phyloP scores from a whole-genome alignment of 2,888 invertebrate genomes.

The Apotomis betuletana region DNA sequence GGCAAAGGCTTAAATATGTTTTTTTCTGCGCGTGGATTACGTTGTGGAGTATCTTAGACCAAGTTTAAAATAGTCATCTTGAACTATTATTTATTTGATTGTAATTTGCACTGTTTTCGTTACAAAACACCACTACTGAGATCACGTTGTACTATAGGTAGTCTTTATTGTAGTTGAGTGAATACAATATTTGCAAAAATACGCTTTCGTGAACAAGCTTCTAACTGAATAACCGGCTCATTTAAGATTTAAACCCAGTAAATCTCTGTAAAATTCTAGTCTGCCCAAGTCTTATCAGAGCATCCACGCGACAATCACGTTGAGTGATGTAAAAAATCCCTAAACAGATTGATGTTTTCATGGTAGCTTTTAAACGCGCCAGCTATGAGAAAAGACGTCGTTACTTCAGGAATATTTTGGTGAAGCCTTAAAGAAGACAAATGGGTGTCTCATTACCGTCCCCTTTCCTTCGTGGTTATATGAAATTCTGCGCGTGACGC shows the following conservation, averaged over 20 bases:
- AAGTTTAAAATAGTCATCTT: no score
- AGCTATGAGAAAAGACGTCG: constrained; percentile 45
- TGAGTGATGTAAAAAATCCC: constrained; percentile 19
- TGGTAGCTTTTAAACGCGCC: constrained; percentile 37
- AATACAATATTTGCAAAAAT: no score
- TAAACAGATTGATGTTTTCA: constrained; percentile 34
- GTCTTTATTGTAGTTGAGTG: no score
- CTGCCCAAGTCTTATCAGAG: not conserved
- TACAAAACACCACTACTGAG: no score
- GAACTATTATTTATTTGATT: no score
- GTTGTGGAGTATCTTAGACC: no score
- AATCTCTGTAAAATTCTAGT: not conserved
- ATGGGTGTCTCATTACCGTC: constrained; percentile 69
- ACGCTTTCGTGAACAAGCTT: no score
- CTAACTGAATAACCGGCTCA: not conserved
- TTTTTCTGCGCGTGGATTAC: no score
- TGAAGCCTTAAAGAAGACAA: constrained; percentile 71
- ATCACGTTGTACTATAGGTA: no score
- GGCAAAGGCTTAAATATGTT: no score
- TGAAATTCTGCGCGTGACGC: constrained; percentile 59
- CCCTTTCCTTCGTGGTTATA: constrained; percentile 52
- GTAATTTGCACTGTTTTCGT: no score
- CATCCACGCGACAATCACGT: constrained; percentile 6
- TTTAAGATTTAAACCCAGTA: not conserved
- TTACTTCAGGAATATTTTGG: constrained; percentile 58